Conservation (phyloP, 2,797 vertebrate species). For the Manis javanica region DNA sequence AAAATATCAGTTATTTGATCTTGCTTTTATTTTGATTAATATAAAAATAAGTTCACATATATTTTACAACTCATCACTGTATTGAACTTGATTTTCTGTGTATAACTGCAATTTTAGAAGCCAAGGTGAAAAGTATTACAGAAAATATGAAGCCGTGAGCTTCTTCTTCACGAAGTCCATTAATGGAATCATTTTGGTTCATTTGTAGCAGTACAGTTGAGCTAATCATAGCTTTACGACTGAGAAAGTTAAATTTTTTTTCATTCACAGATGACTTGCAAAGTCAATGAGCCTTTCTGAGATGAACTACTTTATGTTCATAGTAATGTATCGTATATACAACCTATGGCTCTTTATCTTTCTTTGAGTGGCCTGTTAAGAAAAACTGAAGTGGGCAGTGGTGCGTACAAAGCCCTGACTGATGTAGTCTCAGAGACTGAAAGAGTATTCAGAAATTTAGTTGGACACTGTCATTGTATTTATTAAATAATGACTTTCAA, state of each 20-base stretch:
- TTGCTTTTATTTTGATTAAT: constrained; percentile 36
- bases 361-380: constrained; percentile 14
- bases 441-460: constrained; percentile 6
- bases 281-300: constrained; percentile 34
- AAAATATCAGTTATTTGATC: constrained; percentile 19
- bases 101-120: not conserved
- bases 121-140: not conserved
- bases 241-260: constrained; percentile 31
- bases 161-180: constrained; percentile 14
- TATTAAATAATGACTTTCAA: not conserved
- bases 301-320: not conserved
- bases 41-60: not conserved
- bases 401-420: not conserved
- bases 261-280: constrained; percentile 42
- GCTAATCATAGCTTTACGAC: constrained; percentile 38
- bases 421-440: not conserved
- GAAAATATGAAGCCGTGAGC: not conserved
- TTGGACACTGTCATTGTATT: not conserved
- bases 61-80: not conserved
- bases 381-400: not conserved
- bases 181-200: constrained; percentile 5
- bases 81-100: not conserved
- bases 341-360: constrained; percentile 45
- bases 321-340: not conserved
- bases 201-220: not conserved